These are phyloP conservation scores for Platerodrilus igneus DNA, from an alignment of 2,888 invertebrate species.

Conservation along the genomic window DNA sequence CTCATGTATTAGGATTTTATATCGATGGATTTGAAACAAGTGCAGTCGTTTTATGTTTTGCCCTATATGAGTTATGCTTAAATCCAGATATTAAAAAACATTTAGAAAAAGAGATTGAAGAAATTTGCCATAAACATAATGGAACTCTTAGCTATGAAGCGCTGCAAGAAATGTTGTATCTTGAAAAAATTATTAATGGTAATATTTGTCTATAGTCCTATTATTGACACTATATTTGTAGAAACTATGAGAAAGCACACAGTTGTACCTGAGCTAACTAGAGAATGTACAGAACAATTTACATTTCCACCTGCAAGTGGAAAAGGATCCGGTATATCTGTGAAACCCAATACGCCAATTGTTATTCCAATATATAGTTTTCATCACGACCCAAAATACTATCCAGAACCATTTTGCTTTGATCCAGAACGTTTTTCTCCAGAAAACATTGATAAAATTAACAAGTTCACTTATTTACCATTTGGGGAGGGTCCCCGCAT, in stretches of 20 bases:
- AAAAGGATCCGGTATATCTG: constrained; percentile 19
- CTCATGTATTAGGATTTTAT: constrained; percentile 46
- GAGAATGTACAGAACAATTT: constrained; percentile 29
- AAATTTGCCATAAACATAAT: constrained; percentile 33
- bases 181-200: constrained; percentile 51
- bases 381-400: constrained; percentile 28
- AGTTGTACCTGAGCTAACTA: constrained; percentile 27
- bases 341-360: constrained; percentile 26
- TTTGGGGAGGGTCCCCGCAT: constrained; percentile 38
- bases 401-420: constrained; percentile 25
- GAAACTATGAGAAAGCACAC: constrained; percentile 38
- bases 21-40: constrained; percentile 51
- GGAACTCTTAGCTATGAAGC: constrained; percentile 45
- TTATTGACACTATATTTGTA: constrained; percentile 16
- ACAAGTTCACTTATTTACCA: constrained; percentile 34
- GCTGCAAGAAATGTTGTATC: constrained; percentile 46
- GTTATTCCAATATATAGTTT: constrained; percentile 25
- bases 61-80: constrained; percentile 44
- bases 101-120: constrained; percentile 43
- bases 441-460: constrained; percentile 32
- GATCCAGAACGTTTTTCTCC: constrained; percentile 31
- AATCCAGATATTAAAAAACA: constrained; percentile 45
- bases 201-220: constrained; percentile 6
- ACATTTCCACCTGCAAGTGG: constrained; percentile 24
- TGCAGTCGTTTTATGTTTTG: constrained; percentile 43